Evolutionary conservation across 2,797 vertebrate genomes (phyloP).

Genomic region (Botia almorhae): DNA sequence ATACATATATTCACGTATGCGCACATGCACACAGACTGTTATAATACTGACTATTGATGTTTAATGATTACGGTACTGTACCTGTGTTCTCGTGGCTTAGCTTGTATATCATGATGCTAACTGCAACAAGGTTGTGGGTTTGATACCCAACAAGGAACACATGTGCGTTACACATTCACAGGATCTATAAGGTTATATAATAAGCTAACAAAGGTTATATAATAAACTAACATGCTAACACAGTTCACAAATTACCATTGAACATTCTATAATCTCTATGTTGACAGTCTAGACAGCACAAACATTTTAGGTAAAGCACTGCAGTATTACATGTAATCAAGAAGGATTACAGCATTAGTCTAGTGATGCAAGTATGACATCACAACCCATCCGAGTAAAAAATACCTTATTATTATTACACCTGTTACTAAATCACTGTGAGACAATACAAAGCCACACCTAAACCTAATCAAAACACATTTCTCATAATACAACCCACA

Average conservation of each 20-base stretch:
- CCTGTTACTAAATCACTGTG: neutral
- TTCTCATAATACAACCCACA: neutral
- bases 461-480: conserved; percentile 45
- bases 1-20: neutral
- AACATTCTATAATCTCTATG: neutral
- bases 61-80: too few species aligned
- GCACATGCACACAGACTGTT: neutral
- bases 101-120: too few species aligned
- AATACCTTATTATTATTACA: neutral
- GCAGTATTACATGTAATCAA: neutral
- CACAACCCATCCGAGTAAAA: neutral
- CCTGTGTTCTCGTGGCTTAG: too few species aligned
- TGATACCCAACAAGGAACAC: too few species aligned
- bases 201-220: neutral
- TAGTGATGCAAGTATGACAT: neutral
- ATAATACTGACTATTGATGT: too few species aligned
- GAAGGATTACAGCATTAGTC: neutral
- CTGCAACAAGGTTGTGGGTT: too few species aligned
- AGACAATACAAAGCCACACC: conserved; percentile 26
- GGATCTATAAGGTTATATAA: too few species aligned
- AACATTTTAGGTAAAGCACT: neutral
- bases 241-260: neutral
- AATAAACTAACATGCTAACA: neutral
- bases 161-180: too few species aligned
- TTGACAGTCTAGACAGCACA: neutral